A percentile compares a stretch with the other conserved stretches of the same genome.
phyloP scores from a whole-genome alignment of 1,140 invertebrate genomes.

The Formica selysi region DNA sequence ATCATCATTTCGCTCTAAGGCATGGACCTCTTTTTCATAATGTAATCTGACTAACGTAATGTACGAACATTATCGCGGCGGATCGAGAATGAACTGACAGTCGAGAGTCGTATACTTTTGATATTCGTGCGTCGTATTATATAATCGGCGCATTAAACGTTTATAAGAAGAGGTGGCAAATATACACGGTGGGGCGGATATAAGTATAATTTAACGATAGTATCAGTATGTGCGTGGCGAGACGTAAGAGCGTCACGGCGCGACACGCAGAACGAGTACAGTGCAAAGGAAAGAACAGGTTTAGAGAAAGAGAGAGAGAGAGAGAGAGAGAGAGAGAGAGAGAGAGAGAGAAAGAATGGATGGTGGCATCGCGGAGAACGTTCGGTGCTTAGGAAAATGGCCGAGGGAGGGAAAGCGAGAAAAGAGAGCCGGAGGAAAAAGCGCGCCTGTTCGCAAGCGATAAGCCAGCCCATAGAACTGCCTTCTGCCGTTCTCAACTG shows the following conservation, averaged over 20 bases:
- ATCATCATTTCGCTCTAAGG: slow-evolving; percentile 19
- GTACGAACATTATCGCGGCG: background rate
- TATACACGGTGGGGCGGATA: slow-evolving; percentile 31
- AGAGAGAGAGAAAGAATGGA: slow-evolving; percentile 52
- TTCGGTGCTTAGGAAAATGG: slow-evolving; percentile 44
- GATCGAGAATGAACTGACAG: background rate
- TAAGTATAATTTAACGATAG: slow-evolving; percentile 52
- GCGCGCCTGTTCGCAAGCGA: slow-evolving; percentile 79
- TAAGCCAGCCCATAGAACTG: slow-evolving; percentile 81
- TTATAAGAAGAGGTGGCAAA: slow-evolving; percentile 12
- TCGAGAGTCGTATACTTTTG: background rate
- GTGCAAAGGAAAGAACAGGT: slow-evolving; percentile 1
- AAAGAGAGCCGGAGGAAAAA: slow-evolving; percentile 76
- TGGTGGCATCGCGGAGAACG: slow-evolving; percentile 56
- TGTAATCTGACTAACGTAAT: slow-evolving; percentile 17
- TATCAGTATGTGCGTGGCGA: slow-evolving; percentile 30
- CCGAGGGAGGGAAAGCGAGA: slow-evolving; percentile 54
- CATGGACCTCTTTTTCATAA: slow-evolving; percentile 13
- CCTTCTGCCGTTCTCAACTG: slow-evolving; percentile 75
- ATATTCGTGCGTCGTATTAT: slow-evolving; percentile 3
- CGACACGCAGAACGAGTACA: slow-evolving; percentile 8
- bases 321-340: slow-evolving; percentile 27
- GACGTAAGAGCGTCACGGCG: slow-evolving; percentile 15
- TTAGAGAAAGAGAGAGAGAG: slow-evolving; percentile 28
- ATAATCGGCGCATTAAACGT: slow-evolving; percentile 47